phyloP scores from a whole-genome alignment of 2,113 vertebrate species.

The Laticauda colubrina region DNA sequence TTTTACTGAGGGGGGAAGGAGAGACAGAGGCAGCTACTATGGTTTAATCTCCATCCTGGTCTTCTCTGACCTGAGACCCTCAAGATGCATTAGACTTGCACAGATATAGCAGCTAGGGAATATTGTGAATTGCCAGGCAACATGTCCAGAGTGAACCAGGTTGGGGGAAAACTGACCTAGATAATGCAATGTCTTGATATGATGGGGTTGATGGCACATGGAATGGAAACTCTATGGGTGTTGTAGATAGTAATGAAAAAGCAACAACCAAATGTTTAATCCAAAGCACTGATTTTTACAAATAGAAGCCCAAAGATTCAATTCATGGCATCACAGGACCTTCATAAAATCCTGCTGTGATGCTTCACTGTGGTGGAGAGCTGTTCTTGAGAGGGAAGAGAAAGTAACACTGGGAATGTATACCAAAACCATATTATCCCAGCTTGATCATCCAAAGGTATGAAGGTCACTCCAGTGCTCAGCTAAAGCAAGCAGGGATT shows the following conservation, averaged over 20 bases:
- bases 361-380: background rate
- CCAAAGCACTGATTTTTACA: background rate
- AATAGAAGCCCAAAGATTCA: background rate
- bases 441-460: background rate
- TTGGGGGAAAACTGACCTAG: background rate
- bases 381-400: background rate
- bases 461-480: background rate
- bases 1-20: background rate
- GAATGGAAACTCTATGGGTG: background rate
- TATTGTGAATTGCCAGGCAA: background rate
- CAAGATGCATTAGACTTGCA: background rate
- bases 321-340: background rate
- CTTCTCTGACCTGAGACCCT: background rate
- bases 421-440: background rate
- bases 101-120: background rate
- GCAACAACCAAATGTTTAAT: background rate
- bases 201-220: background rate
- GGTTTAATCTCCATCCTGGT: background rate
- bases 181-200: background rate
- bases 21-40: background rate
- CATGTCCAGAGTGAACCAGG: background rate
- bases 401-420: background rate
- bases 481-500: background rate
- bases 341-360: background rate
- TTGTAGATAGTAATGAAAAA: background rate